Conservation (phyloP, 2,888 invertebrate genomes). For the Heteromyza rotundicornis region DNA sequence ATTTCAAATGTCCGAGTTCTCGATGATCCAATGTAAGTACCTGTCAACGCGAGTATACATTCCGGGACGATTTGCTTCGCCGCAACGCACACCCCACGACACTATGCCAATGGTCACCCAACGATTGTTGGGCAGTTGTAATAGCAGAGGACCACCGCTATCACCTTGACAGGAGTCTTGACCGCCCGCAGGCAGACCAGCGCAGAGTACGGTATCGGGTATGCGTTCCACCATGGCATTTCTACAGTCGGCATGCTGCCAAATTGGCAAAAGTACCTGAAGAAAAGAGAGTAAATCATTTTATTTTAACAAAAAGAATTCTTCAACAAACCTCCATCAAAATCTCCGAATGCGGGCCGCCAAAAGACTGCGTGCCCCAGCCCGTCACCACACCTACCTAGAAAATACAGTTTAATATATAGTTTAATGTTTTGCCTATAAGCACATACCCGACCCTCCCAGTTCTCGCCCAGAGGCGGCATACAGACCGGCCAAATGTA, state of each 20-base stretch:
- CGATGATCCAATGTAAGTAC: slow-evolving; percentile 58
- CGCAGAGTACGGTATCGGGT: slow-evolving; percentile 75
- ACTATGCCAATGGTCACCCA: slow-evolving; percentile 84
- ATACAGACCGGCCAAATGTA: slow-evolving; percentile 87
- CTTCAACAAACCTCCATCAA: slow-evolving; percentile 72
- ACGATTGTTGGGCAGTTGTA: slow-evolving; percentile 74
- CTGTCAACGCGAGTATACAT: slow-evolving; percentile 75
- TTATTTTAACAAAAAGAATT: not conserved
- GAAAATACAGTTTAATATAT: too few species aligned
- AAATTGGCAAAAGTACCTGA: slow-evolving; percentile 71
- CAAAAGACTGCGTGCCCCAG: slow-evolving; percentile 79
- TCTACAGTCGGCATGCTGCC: slow-evolving; percentile 73
- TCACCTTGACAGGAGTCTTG: slow-evolving; percentile 81
- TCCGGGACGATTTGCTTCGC: slow-evolving; percentile 77
- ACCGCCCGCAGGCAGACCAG: slow-evolving; percentile 77
- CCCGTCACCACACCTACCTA: slow-evolving; percentile 75
- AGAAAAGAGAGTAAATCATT: not conserved
- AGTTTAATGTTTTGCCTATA: too few species aligned
- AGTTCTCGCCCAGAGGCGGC: slow-evolving; percentile 70
- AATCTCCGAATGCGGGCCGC: slow-evolving; percentile 72
- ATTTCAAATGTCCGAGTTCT: slow-evolving; percentile 55
- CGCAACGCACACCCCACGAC: slow-evolving; percentile 86
- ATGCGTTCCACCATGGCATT: slow-evolving; percentile 70
- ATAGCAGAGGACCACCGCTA: slow-evolving; percentile 73
- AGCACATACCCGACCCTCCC: slow-evolving; percentile 69